phyloP scores from a whole-genome alignment of 2,797 vertebrate genomes.

The Choloepus didactylus region DNA sequence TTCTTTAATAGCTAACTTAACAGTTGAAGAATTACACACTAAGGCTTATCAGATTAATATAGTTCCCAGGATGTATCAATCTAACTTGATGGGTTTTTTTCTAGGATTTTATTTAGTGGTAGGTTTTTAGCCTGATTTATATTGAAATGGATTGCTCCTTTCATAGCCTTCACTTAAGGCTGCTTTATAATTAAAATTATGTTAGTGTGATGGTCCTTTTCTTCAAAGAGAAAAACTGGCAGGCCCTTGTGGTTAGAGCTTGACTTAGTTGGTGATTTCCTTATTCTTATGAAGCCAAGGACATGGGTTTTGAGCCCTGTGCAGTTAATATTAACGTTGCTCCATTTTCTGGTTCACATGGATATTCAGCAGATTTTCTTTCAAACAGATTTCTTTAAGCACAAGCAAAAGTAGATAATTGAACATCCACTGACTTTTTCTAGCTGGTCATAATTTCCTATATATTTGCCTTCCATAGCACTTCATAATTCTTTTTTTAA shows the following conservation, averaged over 20 bases:
- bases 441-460: background rate
- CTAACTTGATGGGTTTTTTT: background rate
- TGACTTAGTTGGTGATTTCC: background rate
- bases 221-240: background rate
- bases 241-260: background rate
- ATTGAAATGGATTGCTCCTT: background rate
- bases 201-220: background rate
- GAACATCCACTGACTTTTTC: background rate
- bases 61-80: constrained; percentile 32
- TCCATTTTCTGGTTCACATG: background rate
- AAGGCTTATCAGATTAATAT: background rate
- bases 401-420: background rate
- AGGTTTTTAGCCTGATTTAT: background rate
- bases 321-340: too few species aligned
- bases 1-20: background rate
- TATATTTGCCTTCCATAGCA: background rate
- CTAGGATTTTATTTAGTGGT: background rate
- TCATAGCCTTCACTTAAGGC: background rate
- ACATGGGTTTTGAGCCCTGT: background rate
- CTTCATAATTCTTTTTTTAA: background rate
- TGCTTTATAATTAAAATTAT: background rate
- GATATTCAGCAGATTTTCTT: background rate
- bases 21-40: background rate
- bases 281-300: background rate
- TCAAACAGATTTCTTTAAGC: background rate